phyloP scores from a whole-genome alignment of 2,797 vertebrate species.

The Myotis planiceps region DNA sequence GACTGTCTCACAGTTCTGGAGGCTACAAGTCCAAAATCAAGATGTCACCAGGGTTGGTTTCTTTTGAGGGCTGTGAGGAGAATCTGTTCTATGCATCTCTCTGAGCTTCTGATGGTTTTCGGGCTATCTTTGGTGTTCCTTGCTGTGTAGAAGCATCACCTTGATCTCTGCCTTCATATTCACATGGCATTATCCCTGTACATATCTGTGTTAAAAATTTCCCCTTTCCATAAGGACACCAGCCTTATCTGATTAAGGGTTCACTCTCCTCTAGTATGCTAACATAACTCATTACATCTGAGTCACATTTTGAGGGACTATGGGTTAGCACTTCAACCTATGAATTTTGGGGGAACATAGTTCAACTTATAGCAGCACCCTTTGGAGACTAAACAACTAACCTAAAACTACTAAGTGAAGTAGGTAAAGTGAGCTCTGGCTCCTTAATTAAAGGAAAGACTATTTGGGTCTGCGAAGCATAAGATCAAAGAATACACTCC shows the following conservation, averaged over 20 bases:
- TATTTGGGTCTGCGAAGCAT: accelerated
- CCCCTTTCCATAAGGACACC: not conserved
- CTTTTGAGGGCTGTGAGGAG: not conserved
- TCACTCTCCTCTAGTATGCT: not conserved
- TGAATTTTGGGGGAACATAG: not conserved
- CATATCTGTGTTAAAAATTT: not conserved
- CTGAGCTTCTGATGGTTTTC: not conserved
- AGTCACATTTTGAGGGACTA: not conserved
- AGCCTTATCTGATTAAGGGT: not conserved
- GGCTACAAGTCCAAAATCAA: not conserved
- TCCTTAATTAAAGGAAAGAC: not conserved
- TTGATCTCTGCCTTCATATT: not conserved
- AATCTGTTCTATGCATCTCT: not conserved
- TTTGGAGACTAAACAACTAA: not conserved
- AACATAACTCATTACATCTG: not conserved
- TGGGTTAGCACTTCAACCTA: not conserved
- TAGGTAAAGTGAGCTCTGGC: not conserved
- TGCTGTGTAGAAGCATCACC: not conserved
- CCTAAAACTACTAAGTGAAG: not conserved
- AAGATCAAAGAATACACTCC: not conserved
- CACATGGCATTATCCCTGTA: not conserved
- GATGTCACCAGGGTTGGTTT: not conserved
- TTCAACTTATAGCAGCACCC: not conserved
- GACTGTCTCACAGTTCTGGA: not conserved
- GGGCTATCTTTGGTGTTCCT: not conserved